phyloP scores from a whole-genome alignment of 2,113 vertebrate species.

The Copsychus sechellarum region DNA sequence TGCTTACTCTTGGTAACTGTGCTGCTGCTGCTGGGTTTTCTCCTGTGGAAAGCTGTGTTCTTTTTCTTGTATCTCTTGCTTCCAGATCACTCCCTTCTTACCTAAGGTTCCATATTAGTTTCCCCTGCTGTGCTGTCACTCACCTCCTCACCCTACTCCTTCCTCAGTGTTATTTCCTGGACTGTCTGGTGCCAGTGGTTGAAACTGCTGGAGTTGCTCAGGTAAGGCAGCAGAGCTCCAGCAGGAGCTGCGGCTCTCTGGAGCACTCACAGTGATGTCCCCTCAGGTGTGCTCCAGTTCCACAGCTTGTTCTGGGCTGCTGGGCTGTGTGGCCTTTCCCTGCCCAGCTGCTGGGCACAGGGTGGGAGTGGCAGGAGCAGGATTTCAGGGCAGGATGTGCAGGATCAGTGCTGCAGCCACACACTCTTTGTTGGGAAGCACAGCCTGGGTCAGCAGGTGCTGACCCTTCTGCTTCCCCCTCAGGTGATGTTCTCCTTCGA shows the following conservation, averaged over 20 bases:
- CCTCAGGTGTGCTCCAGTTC: background rate
- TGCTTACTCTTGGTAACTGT: background rate
- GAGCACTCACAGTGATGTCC: background rate
- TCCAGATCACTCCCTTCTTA: background rate
- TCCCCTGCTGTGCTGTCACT: background rate
- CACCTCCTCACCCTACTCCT: background rate
- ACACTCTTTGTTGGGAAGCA: background rate
- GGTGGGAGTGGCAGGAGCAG: background rate
- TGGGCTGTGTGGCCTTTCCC: background rate
- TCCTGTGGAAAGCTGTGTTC: background rate
- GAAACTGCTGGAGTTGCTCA: background rate
- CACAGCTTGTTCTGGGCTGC: background rate
- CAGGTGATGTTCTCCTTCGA: slow-evolving; percentile 99
- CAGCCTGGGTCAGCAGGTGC: background rate
- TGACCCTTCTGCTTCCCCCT: background rate
- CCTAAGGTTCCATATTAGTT: background rate
- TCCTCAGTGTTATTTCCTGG: background rate
- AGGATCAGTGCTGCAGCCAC: background rate
- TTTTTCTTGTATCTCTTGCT: background rate
- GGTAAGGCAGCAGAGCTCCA: background rate
- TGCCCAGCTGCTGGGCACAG: background rate
- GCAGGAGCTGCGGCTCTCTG: background rate
- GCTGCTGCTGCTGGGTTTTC: background rate
- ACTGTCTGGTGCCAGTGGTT: background rate
- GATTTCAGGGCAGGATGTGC: background rate